A percentile compares a stretch with the other conserved stretches of the same genome.
Conservation (phyloP, 2,797 vertebrate genomes). For the Paguma larvata region DNA sequence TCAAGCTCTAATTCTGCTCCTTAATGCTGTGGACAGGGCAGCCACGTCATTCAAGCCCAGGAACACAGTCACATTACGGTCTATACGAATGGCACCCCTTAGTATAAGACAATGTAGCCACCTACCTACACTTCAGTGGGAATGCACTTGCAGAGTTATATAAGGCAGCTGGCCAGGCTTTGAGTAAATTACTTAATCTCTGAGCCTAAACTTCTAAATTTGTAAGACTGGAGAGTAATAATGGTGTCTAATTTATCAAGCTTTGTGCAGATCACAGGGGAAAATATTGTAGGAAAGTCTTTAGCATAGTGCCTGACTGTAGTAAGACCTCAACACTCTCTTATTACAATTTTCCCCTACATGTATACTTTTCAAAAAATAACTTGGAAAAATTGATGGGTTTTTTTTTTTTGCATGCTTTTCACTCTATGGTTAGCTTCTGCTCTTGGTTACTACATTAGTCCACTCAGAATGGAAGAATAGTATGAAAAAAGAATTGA, state of each 20-base stretch:
- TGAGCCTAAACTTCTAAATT: conserved; percentile 1
- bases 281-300: neutral
- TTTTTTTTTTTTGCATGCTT: conserved; percentile 22
- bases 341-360: neutral
- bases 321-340: conserved; percentile 29
- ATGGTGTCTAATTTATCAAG: neutral
- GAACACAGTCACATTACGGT: neutral
- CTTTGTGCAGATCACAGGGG: neutral
- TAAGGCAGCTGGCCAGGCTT: neutral
- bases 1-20: neutral
- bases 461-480: conserved; percentile 59
- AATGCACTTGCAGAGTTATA: neutral
- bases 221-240: neutral
- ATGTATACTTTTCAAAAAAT: conserved; percentile 55
- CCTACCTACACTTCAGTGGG: neutral
- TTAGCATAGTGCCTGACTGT: neutral
- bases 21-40: neutral
- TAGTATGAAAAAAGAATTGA: conserved; percentile 35
- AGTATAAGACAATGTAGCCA: neutral
- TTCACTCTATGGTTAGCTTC: conserved; percentile 57
- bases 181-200: neutral
- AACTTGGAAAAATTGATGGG: conserved; percentile 43
- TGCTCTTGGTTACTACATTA: conserved; percentile 50
- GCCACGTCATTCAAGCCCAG: neutral
- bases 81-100: neutral